Evolutionary conservation across 2,888 invertebrate genomes (phyloP), one percentile per base, ranked within the genome.

Genomic region (Sussaba pulchella): DNA sequence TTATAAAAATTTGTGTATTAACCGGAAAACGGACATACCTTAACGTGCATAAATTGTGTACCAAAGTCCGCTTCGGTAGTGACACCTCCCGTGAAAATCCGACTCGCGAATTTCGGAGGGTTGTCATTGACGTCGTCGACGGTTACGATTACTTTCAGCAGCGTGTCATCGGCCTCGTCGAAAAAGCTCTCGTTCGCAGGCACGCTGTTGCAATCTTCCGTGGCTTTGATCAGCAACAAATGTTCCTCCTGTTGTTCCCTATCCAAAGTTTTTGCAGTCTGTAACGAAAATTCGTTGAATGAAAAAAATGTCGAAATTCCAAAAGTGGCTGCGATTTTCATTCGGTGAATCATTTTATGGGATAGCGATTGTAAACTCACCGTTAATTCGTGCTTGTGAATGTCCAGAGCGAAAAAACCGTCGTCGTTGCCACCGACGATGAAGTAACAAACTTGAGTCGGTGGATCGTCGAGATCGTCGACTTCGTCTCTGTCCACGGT

Each of bases 51-150:
- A 88, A 98, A 97, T 87, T 96, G 95, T 0, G 96, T 95, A 0
- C 98, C 98, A 91, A 98, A 98, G 90, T 97, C 96, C 0, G 98
- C 97, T 83, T 97, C 97, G 0, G 98, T 98, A 12, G 98, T 98
- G 0, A 99, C 97, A 0, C 99, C 99, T 0, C 98, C 98, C 0
- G 98, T 98, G 89, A 99, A 98, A 80, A 98, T 95, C 83, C 95
- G 94, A 79, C 95, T 96, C 2, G 94, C 93, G 89, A 99, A 99
- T 87, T 93, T 94, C 0, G 99, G 99, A 0, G 97, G 94, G 92
- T 99, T 98, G 88, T 99, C 99, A 89, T 99, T 99, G 1, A 98
- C 94, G 88, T 99, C 99, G 52, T 94, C 92, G 0, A 99, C 96
- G 72, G 93, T 94, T 0, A 98, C 93, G 9, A 94, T 91, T 0